A percentile compares a stretch with the other conserved stretches of the same genome.
Evolutionary conservation across 2,888 invertebrate genomes (phyloP).

Genomic region (Scaptomyza cyrtandrae): DNA sequence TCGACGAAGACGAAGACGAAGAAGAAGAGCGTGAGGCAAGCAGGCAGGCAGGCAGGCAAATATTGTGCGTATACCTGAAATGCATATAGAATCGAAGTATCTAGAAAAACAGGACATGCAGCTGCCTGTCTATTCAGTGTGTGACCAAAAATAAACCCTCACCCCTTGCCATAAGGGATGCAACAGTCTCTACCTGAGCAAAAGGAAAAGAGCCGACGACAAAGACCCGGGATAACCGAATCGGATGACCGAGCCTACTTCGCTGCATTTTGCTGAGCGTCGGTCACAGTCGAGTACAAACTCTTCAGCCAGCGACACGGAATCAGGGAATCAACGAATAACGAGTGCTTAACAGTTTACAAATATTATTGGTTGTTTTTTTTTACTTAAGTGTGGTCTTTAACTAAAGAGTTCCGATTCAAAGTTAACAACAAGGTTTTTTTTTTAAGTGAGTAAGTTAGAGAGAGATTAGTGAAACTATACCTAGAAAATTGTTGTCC

Average conservation of each 20-base stretch:
- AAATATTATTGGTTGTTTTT: not conserved
- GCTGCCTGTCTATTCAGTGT: conserved; percentile 19
- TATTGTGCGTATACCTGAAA: conserved; percentile 13
- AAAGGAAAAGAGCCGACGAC: not conserved
- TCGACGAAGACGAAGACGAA: not conserved
- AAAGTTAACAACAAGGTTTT: not conserved
- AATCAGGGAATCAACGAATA: conserved; percentile 3
- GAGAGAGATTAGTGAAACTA: conserved; percentile 11
- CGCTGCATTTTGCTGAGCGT: conserved; percentile 3
- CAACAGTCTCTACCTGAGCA: conserved; percentile 33
- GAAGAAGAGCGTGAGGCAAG: not conserved
- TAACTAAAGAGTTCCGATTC: not conserved
- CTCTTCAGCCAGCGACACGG: conserved; percentile 60
- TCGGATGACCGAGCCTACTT: conserved; percentile 55
- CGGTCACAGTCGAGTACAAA: conserved; percentile 52
- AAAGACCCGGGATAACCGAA: conserved; percentile 1
- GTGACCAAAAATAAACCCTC: conserved; percentile 12
- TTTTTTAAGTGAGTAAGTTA: not conserved
- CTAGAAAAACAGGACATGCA: conserved; percentile 42
- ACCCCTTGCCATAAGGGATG: conserved; percentile 11
- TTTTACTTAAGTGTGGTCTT: not conserved
- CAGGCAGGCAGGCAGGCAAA: conserved; percentile 4
- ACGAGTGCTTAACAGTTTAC: conserved; percentile 2
- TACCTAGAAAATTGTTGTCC: conserved; percentile 2
- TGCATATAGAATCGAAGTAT: conserved; percentile 1